Evolutionary conservation across 2,797 vertebrate genomes (phyloP), one percentile per base, ranked within the genome.

Genomic region (Streptopelia turtur): DNA sequence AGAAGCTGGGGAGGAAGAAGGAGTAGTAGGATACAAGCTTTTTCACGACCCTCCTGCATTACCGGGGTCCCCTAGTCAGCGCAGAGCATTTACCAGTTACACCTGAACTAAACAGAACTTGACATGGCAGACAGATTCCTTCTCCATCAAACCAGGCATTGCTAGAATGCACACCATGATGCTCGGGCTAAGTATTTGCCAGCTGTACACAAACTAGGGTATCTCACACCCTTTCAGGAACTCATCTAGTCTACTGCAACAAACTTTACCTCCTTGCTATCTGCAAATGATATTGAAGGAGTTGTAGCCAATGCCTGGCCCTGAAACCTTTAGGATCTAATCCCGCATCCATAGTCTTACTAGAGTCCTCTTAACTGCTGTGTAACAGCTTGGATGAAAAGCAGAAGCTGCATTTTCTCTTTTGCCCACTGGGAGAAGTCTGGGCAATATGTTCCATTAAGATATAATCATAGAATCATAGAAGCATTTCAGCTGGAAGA

Each of bases 101-200:
- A 55, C 3, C 13, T 60, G 13, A 8, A 11, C 23, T 77, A 39
- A 53, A 22, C 16, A 49, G 64, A 53, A 31, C 16, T 64, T 63
- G 20, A 6, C 33, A 15, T 0, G 9, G 31, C 63, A 71, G 69
- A 23, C 50, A 39, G 69, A 56, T 31, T 39, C 31, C 24, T 83
- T 57, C 18, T 56, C 31, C 65, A 33, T 25, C 45, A 90, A 59
- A 10, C 5, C 16, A 76, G 35, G 23, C 16, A 30, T 14, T 76
- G 53, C 0, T 16, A 55, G 52, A 66, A 50, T 30, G 35, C 22
- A 37, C 27, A 55, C 24, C 3, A 2, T 0, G 0, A 21, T 47
- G 35, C 10, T 43, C 7, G 9, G 57, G 59, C 49, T 12, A 56
- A 83, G 21, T 12, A 30, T 89, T 68, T 89, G 25, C 59, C n/a